Evolutionary conservation across 2,113 vertebrate species (phyloP).

Genomic region (Eretmochelys imbricata): DNA sequence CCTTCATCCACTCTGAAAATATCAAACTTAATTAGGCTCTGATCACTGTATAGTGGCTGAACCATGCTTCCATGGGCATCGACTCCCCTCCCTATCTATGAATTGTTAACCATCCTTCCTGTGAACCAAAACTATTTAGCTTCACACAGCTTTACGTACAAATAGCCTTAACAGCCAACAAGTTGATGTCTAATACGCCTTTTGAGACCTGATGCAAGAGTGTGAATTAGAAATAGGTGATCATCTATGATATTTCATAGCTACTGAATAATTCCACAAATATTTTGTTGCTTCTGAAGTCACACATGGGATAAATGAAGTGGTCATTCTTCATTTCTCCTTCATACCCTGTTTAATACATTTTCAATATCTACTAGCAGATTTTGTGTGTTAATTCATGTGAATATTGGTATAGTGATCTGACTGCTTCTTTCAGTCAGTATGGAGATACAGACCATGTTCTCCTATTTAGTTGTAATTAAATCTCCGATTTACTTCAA

Average conservation of each 20-base stretch:
- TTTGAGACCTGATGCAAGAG: not conserved
- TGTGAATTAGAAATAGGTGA: too few species aligned
- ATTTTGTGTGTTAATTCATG: not conserved
- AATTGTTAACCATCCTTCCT: not conserved
- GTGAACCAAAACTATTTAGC: slow-evolving; percentile 20
- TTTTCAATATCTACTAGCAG: not conserved
- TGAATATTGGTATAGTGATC: not conserved
- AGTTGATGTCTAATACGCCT: not conserved
- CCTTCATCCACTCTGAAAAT: not conserved
- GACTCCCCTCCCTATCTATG: slow-evolving; percentile 37
- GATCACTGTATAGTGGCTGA: not conserved
- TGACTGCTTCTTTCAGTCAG: not conserved
- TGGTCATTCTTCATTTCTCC: not conserved
- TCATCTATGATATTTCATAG: not conserved
- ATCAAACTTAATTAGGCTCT: slow-evolving; percentile 31
- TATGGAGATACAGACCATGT: not conserved
- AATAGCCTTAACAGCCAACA: not conserved
- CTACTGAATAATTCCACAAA: not conserved
- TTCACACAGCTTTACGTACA: slow-evolving; percentile 36
- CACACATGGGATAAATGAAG: not conserved
- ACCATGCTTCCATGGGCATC: slow-evolving; percentile 28
- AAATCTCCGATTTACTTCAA: not conserved
- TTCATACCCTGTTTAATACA: not conserved
- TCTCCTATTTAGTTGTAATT: not conserved
- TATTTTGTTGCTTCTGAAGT: not conserved